Evolutionary conservation across 2,888 invertebrate species (phyloP), one percentile per base, ranked within the genome.

Genomic region (Clunio marinus): DNA sequence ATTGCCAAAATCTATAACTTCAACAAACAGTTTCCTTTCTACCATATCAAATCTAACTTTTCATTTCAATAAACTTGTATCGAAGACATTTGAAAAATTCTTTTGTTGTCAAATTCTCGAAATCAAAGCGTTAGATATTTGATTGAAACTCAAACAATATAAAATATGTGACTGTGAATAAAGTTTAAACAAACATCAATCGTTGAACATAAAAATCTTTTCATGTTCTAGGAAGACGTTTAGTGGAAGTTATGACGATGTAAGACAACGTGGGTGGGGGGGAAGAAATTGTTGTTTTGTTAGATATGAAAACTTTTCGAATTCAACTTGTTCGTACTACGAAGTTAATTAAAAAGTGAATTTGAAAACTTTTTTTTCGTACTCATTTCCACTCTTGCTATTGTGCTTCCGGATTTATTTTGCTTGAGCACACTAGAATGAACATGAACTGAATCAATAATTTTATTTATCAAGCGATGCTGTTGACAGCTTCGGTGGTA

Each of bases 381-480:
- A 8, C 22, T 45, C 45, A 13, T 45, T 13, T 15, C 4, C 45
- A 3, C 15, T 3, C 45, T 5, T 13, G 45, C 45, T 13, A n/a
- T 15, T 13, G 45, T 15, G 4, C 13, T 45, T 13, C 3, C 3
- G 45, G 45, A 7, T 7, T 32, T 45, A 5, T 13, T 45, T n/a
- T 15, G 15, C 41, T n/a, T 15, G 15, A 60, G 24, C 37, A 37
- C 60, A 37, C 37, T 25, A 37, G 60, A 37, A 37, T 60, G 41
- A 60, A 41, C 60, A 37, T 60, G 60, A 59, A 59, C 28, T 59
- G 60, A 60, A 60, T 60, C 41, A 60, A 60, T 60, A 60, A 60
- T 60, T 60, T 60, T 60, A 60, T 60, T 60, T 60, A 60, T 60
- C 37, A 37, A 37, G 24, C 60, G 60, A 60, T 60, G 60, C 22